Evolutionary conservation across 92 coral and sea anemone species (phyloP).

Genomic region (Phenganax marumi): DNA sequence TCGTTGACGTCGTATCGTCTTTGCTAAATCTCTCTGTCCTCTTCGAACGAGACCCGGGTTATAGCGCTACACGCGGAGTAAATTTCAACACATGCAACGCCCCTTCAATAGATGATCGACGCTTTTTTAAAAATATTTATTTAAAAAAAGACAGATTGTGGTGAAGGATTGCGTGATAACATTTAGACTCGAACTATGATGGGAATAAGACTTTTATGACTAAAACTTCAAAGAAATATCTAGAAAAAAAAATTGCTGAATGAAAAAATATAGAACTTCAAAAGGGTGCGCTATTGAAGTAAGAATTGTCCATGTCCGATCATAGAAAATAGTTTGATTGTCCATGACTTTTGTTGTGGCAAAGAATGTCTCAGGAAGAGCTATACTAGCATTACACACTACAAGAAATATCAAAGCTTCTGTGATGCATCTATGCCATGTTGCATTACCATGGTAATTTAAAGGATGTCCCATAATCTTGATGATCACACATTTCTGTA

Average conservation of each 20-base stretch:
- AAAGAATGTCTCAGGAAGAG: constrained; percentile 28
- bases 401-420: constrained; percentile 24
- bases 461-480: constrained; percentile 15
- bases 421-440: constrained; percentile 10
- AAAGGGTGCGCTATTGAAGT: not conserved
- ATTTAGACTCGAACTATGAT: too few relatives aligned
- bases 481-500: constrained; percentile 34
- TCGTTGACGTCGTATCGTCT: too few relatives aligned
- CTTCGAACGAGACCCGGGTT: too few relatives aligned
- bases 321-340: not conserved
- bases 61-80: too few relatives aligned
- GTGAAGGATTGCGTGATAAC: too few relatives aligned
- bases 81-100: too few relatives aligned
- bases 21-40: too few relatives aligned
- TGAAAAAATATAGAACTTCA: constrained; percentile 32
- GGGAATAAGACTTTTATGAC: not conserved
- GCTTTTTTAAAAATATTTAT: too few relatives aligned
- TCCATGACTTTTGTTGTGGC: not conserved
- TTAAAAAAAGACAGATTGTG: too few relatives aligned
- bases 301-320: constrained; percentile 16
- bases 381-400: constrained; percentile 30
- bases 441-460: not conserved
- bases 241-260: constrained; percentile 31
- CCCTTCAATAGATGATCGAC: too few relatives aligned
- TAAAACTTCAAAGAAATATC: constrained; percentile 20